Base-by-base conservation (phyloP, 2,888 invertebrate genomes). In the Stenodera caucasica region DNA sequence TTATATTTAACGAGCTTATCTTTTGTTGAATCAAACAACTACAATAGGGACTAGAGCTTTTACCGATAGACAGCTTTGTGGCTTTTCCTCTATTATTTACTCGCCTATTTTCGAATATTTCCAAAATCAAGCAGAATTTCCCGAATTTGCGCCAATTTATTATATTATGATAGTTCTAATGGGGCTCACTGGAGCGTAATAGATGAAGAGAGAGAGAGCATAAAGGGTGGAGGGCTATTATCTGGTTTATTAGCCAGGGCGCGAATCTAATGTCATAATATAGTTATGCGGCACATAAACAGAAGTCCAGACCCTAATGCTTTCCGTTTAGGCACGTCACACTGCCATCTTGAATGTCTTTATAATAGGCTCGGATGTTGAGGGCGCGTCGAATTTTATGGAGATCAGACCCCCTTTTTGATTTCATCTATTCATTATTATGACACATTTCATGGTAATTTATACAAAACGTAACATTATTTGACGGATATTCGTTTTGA, bases 211-310 rank as follows among this genome's bases (percentile, higher is more conserved):
- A 9, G 35, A 35, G 35, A 40, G 18, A 18, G 9, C 11, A 18
- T 2, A 40, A 40, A 40, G 21, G 45, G 12, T 69, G 70, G 71
- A 66, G 70, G 65, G 67, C 73, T 74, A 75, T 75, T 74, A 75
- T 75, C 73, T 70, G 72, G 70, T 73, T 72, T 75, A 75, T 75
- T 74, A 75, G 75, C 70, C 68, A 66, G 68, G 71, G 68, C 67
- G 71, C 67, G 71, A 73, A 72, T 74, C 72, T 74, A 72, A 75
- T 74, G 74, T 74, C 71, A 74, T 74, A 75, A 74, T 74, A 74
- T 67, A 72, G 73, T 73, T 73, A 72, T 73, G 72, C 67, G 72
- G 66, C 67, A 72, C 70, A 72, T 74, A 67, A 67, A 67, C 63
- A 67, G 57, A 60, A 60, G 61, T 56, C 59, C 45, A 49, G 55